Evolutionary conservation across 2,888 invertebrate species (phyloP).

Genomic region (Drosophila rubida): DNA sequence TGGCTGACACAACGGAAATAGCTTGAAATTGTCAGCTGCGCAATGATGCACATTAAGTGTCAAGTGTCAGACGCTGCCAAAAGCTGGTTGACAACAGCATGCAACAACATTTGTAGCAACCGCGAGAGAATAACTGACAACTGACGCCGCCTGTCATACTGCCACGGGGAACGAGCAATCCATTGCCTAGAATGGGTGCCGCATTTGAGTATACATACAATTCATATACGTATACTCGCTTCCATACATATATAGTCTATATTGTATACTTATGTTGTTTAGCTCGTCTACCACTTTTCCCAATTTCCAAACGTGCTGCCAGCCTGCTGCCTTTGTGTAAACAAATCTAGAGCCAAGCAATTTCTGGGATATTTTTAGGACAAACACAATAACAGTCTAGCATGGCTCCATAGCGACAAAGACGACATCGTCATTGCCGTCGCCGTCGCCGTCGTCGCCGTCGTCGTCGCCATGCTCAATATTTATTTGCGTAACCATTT

Average conservation of each 20-base stretch:
- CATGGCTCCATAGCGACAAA: constrained; percentile 27
- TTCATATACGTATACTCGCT: neutral
- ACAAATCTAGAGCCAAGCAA: constrained; percentile 56
- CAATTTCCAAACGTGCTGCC: constrained; percentile 58
- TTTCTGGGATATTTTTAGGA: constrained; percentile 63
- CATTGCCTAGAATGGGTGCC: constrained; percentile 34
- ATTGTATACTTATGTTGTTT: constrained; percentile 47
- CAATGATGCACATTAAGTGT: constrained; percentile 80
- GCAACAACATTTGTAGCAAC: constrained; percentile 37
- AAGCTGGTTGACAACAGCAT: constrained; percentile 72
- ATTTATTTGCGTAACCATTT: constrained; percentile 70
- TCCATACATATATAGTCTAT: neutral
- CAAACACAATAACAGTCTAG: constrained; percentile 61
- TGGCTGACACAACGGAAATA: constrained; percentile 74
- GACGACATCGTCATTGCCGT: constrained; percentile 26
- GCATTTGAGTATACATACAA: neutral
- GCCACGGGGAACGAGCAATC: constrained; percentile 46
- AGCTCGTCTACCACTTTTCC: constrained; percentile 55
- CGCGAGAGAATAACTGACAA: constrained; percentile 49
- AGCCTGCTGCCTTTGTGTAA: constrained; percentile 52
- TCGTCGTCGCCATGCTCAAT: constrained; percentile 57
- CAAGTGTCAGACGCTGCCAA: constrained; percentile 71
- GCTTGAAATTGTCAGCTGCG: constrained; percentile 79
- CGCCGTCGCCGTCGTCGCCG: constrained; percentile 42
- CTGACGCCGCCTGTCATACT: constrained; percentile 59